A percentile compares a stretch with the other conserved stretches of the same genome.
These are phyloP conservation scores for Aptenodytes patagonicus DNA, from an alignment of 2,113 vertebrate species.

Conservation along the genomic window DNA sequence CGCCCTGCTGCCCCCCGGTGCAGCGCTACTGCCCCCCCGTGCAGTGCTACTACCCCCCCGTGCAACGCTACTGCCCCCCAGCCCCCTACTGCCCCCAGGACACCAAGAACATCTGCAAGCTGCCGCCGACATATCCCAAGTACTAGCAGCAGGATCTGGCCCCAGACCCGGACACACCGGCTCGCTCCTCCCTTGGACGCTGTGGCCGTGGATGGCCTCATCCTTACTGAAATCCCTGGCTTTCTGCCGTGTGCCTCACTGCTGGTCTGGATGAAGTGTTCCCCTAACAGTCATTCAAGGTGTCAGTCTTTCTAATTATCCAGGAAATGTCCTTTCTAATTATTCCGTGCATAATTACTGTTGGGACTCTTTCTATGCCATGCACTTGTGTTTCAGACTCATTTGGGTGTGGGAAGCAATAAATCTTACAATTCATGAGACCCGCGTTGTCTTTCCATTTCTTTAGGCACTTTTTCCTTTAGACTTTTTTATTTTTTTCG, in stretches of 20 bases:
- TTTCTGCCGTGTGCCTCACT: background rate
- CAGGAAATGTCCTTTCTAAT: background rate
- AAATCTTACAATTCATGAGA: conserved; percentile 16
- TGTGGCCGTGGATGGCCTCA: accelerated
- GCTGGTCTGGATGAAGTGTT: background rate
- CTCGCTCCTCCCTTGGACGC: background rate
- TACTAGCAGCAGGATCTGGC: background rate
- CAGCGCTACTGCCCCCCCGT: background rate
- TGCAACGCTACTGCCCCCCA: background rate
- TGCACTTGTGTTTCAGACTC: background rate
- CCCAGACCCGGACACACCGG: accelerated
- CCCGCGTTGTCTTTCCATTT: background rate
- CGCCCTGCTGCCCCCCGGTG: accelerated
- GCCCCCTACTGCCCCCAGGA: background rate
- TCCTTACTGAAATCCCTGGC: background rate
- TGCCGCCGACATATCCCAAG: background rate
- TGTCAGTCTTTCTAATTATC: background rate
- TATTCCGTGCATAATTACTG: background rate
- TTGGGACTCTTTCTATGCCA: background rate
- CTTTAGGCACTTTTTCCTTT: background rate
- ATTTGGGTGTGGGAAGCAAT: conserved; percentile 22
- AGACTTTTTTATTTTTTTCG: background rate
- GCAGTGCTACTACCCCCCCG: background rate
- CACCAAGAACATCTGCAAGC: background rate
- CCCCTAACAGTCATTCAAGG: background rate